Base-by-base conservation (phyloP, 1,140 invertebrate species). In the Ceratina australensis region DNA sequence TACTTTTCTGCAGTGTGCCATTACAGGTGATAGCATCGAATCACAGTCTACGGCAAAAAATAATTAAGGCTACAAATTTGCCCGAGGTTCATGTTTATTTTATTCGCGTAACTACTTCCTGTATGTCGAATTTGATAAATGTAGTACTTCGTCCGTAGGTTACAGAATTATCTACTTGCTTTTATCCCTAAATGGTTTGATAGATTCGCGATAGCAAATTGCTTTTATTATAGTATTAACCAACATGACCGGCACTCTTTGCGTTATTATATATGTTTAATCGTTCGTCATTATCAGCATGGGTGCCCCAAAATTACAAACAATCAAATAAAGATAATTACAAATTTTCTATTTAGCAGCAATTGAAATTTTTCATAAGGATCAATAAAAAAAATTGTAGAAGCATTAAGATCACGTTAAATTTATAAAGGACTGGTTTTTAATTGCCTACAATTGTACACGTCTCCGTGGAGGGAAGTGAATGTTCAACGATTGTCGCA, bases 161-260 rank as follows among this genome's bases (percentile, higher is more conserved):
- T 7, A n/a, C 26, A 7, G 75, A 75, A 75, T 80, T 79, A 59
- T 72, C 75, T 64, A 56, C 76, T 65, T 65, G 80, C 63, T 56
- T 66, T 68, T 10, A 42, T 42, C 10, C 33, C 5, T 42, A 10
- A 42, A 10, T 42, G 33, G 33, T 8, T 42, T 42, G 33, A 10
- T 42, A 42, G 2, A 42, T 42, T 42, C 2, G 10, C 33, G 2
- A 42, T 3, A 56, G 65, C 54, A 69, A 69, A 54, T 42, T 73
- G 85, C 86, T 73, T 89, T 88, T 86, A 86, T 90, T 90, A 90
- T 89, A 91, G 89, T 88, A 90, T 87, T 89, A 91, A 91, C 89
- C 88, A 89, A 87, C 80, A 82, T 80, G 78, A 68, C 60, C 78
- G 84, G 85, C 83, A 69, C 88, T 90, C 87, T 90, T 92, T 91